These are phyloP conservation scores for Pantala flavescens DNA, from an alignment of 1,140 invertebrate genomes.

Conservation along the genomic window DNA sequence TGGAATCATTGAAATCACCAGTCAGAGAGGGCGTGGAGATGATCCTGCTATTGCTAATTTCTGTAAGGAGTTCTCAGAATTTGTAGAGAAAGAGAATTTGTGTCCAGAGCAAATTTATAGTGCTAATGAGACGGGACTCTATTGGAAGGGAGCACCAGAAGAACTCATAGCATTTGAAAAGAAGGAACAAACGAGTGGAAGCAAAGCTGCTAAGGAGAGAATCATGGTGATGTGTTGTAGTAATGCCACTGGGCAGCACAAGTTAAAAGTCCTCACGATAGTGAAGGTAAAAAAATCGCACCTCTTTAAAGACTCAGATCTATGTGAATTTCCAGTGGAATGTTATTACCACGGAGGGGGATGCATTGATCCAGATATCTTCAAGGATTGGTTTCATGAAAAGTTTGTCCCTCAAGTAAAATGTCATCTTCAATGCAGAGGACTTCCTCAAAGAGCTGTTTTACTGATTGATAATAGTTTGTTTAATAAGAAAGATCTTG, in stretches of 20 bases:
- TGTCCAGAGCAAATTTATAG: conserved; percentile 28
- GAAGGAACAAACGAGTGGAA: conserved; percentile 24
- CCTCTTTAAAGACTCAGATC: conserved; percentile 27
- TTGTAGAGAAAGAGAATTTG: conserved; percentile 7
- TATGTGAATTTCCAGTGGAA: conserved; percentile 21
- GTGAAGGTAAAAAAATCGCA: conserved; percentile 30
- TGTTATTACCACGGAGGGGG: conserved; percentile 27
- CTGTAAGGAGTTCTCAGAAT: conserved; percentile 1
- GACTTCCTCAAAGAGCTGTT: conserved; percentile 24
- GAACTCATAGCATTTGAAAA: conserved; percentile 24
- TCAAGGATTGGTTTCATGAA: conserved; percentile 27
- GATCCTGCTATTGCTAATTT: not conserved
- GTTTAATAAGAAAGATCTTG: too few relatives aligned
- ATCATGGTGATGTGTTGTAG: conserved; percentile 32
- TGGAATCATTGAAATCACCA: not conserved
- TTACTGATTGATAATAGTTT: conserved; percentile 28
- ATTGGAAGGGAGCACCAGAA: conserved; percentile 26
- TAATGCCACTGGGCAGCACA: conserved; percentile 31
- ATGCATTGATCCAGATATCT: conserved; percentile 27
- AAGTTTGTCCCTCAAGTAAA: conserved; percentile 28
- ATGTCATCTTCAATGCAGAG: conserved; percentile 24
- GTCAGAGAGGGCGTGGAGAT: conserved; percentile 11
- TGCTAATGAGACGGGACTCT: conserved; percentile 28
- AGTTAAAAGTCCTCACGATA: conserved; percentile 29
- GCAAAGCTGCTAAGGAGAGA: conserved; percentile 30